Evolutionary conservation across 1,140 invertebrate genomes (phyloP).

Genomic region (Cylas formicarius): DNA sequence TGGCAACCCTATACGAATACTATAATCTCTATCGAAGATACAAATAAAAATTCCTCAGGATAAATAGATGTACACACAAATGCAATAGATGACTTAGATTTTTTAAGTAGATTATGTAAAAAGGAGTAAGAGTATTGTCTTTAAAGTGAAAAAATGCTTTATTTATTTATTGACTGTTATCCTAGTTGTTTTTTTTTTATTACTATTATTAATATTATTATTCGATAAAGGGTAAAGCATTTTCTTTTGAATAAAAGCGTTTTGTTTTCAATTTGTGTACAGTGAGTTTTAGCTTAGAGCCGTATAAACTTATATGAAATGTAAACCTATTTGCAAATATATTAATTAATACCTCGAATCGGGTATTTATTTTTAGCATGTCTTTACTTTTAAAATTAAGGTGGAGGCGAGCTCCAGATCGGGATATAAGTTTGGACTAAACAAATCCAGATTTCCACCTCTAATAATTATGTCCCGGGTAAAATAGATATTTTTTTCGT

Average conservation of each 20-base stretch:
- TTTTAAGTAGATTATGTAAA: slow-evolving; percentile 15
- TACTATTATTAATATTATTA: slow-evolving; percentile 10
- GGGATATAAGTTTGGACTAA: no score
- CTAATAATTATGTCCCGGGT: no score
- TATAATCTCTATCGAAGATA: slow-evolving; percentile 35
- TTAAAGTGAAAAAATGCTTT: slow-evolving; percentile 27
- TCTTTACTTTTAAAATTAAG: no score
- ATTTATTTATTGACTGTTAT: slow-evolving; percentile 31
- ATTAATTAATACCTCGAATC: no score
- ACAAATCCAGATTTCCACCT: no score
- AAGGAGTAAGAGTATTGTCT: slow-evolving; percentile 14
- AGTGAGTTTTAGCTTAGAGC: slow-evolving; percentile 37
- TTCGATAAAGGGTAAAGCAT: slow-evolving; percentile 15
- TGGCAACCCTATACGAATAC: no score
- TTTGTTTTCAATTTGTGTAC: slow-evolving; percentile 35
- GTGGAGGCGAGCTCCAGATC: no score
- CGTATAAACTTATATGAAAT: slow-evolving; percentile 36
- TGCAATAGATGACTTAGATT: slow-evolving; percentile 40
- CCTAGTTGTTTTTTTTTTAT: slow-evolving; percentile 29
- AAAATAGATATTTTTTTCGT: no score
- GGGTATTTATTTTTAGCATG: no score
- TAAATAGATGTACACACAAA: slow-evolving; percentile 38
- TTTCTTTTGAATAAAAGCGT: slow-evolving; percentile 20
- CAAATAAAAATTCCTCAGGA: slow-evolving; percentile 38
- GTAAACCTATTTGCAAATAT: slow-evolving; percentile 41